phyloP scores from a whole-genome alignment of 37 sponge, comb jelly and placozoan genomes.

The Chondrosia reniformis region DNA sequence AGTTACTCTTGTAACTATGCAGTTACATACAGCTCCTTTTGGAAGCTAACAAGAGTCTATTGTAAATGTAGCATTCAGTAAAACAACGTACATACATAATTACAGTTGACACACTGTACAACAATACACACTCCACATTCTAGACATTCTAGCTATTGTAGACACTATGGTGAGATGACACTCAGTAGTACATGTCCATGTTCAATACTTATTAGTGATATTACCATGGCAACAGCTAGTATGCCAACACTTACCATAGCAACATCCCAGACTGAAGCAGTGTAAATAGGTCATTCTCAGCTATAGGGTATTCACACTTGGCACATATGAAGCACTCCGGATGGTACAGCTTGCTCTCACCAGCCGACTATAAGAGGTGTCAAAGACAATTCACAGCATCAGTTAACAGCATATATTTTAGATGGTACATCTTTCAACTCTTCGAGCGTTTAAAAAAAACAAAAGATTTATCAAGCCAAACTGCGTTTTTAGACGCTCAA shows the following conservation, averaged over 20 bases:
- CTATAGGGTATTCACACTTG: slow-evolving; percentile 54
- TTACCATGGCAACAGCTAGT: no score
- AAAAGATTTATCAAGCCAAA: no score
- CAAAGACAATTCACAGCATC: no score
- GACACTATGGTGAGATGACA: not conserved
- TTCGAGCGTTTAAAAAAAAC: no score
- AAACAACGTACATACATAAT: not conserved
- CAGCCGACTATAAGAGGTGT: slow-evolving; percentile 48
- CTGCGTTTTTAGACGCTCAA: no score
- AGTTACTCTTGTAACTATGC: not conserved
- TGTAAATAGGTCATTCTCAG: slow-evolving; percentile 64
- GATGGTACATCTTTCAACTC: no score
- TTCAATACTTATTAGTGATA: not conserved
- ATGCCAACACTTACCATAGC: slow-evolving; percentile 49
- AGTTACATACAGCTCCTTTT: not conserved
- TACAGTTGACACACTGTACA: not conserved
- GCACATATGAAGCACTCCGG: slow-evolving; percentile 76
- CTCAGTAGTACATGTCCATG: not conserved
- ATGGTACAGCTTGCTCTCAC: slow-evolving; percentile 55
- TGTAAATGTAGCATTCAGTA: not conserved
- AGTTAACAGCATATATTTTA: no score
- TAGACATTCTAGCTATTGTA: no score
- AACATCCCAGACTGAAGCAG: slow-evolving; percentile 41
- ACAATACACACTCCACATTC: not conserved
- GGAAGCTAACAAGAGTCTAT: not conserved